Evolutionary conservation across 2,888 invertebrate species (phyloP).

Genomic region (Biston stratarius): DNA sequence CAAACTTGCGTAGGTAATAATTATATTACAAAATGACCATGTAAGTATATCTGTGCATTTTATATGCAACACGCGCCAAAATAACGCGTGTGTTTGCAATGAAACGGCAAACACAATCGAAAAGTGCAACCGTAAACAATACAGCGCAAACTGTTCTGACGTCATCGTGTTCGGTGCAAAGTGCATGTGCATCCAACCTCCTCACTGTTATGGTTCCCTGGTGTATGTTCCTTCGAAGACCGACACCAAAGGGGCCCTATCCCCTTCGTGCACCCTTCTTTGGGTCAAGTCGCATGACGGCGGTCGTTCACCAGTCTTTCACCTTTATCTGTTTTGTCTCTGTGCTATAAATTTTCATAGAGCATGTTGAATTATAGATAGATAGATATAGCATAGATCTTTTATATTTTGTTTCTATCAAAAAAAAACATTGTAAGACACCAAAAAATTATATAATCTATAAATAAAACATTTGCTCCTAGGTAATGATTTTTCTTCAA

Average conservation of each 20-base stretch:
- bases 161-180: constrained; percentile 84
- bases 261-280: constrained; percentile 84
- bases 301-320: constrained; percentile 71
- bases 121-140: constrained; percentile 78
- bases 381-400: no score
- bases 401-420: no score
- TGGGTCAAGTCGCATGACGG: constrained; percentile 78
- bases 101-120: constrained; percentile 58
- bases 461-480: no score
- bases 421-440: no score
- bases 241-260: constrained; percentile 85
- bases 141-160: constrained; percentile 73
- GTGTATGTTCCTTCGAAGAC: constrained; percentile 82
- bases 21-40: no score
- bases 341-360: constrained; percentile 16
- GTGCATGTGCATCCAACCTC: constrained; percentile 84
- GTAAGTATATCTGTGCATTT: no score
- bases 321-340: constrained; percentile 55
- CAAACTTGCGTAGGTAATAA: no score
- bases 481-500: no score
- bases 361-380: background rate
- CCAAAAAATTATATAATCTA: no score
- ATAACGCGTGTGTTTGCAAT: constrained; percentile 33
- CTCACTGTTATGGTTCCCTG: constrained; percentile 77
- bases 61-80: constrained; percentile 2